Base-by-base conservation (phyloP, 2,888 invertebrate species). In the Eupithecia tripunctaria region DNA sequence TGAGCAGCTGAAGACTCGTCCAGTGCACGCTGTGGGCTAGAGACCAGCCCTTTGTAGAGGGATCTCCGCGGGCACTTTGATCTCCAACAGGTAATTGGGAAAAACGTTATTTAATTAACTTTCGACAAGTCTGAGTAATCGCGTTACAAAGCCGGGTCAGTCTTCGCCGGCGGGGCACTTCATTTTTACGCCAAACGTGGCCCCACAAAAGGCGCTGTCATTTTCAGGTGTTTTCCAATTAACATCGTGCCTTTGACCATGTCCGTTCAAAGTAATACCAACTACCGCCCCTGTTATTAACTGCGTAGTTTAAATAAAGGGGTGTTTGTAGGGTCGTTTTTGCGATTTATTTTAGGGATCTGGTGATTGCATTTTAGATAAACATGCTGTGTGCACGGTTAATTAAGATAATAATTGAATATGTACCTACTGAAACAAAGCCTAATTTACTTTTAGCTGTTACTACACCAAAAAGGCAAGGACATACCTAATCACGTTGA, bases 41-140 rank as follows among this genome's bases (percentile, higher is more conserved):
- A 91, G 88, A 88, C 85, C 38, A 84, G 84, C 88, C 88, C 93
- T 94, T 94, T 93, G 93, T 90, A 88, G 85, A 87, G 83, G 89
- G 91, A 91, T 91, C 91, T 87, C 62, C 66, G 86, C 85, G 85
- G 21, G 77, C 88, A 91, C 94, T 94, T 94, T 94, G 94, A 94
- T 90, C 88, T 91, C 88, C 89, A 88, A 85, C 89, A 92, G 92
- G 90, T 94, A 91, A 93, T 94, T 94, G 90, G 89, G 93, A 94
- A 94, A 94, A 94, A 93, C 93, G 93, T 91, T 94, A 94, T 94
- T 94, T 94, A 94, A 94, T 94, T 94, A 94, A 94, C 91, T 94
- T 94, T 94, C 92, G 94, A 94, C 94, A 94, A 93, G 92, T 94
- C 90, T 82, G 89, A 86, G 91, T 94, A 93, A 94, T 94, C 93